Evolutionary conservation across 2,888 invertebrate species (phyloP), one percentile per base, ranked within the genome.

Genomic region (Caenorhabditis sp.): DNA sequence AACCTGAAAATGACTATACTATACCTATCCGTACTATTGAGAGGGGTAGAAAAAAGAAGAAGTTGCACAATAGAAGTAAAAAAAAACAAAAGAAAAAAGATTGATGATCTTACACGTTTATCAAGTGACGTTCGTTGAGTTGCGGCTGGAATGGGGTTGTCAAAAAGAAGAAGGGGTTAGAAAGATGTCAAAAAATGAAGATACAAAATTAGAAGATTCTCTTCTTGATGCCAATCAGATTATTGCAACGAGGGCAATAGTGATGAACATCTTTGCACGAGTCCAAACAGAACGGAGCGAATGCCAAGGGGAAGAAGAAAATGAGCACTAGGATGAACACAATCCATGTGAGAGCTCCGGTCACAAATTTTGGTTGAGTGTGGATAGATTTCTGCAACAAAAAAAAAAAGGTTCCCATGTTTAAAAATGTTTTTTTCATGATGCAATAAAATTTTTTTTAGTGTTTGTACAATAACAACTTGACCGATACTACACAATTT

Each of bases 231-330:
- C 80, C 75, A 36, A 83, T 62, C 21, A 81, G 66, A n/a, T 69
- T 61, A 10, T 76, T 62, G 63, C 83, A 83, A 37, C 81, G 79
- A n/a, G 83, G 81, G 31, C 83, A 83, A 53, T 79, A 72, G 60
- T 83, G 83, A 50, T 83, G 79, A 55, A 67, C 79, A 70, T 83
- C 81, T 64, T 83, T 83, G 61, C 78, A 78, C 19, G 77, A 74
- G 43, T 81, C 80, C 43, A 83, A 66, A 58, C 79, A 79, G 76
- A 83, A 83, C 10, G 83, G 83, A n/a, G 81, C 77, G 49, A 79
- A 83, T 10, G 79, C 76, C 19, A 83, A 74, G 0, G 83, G 83
- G 75, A 83, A 81, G 78, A 83, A 83, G 76, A 72, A 77, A 59
- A 81, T 69, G 55, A 83, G 69, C 17, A 81, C 73, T 26, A 81